Conservation (phyloP, 1,140 invertebrate genomes). For the Acromyrmex charruanus region DNA sequence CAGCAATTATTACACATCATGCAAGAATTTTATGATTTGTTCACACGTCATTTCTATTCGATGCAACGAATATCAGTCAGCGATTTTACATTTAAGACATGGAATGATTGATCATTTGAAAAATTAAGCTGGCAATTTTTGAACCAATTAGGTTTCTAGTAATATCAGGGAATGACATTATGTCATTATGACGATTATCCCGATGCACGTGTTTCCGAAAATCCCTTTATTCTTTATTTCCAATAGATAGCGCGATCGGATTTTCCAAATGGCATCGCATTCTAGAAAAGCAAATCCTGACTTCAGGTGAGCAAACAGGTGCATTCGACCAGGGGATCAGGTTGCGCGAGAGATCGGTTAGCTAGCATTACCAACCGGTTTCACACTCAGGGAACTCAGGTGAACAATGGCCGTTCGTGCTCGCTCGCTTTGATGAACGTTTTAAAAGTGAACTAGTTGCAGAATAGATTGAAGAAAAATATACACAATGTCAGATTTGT, state of each 20-base stretch:
- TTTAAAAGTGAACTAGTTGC: background rate
- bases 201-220: background rate
- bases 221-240: background rate
- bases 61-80: background rate
- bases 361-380: constrained; percentile 73
- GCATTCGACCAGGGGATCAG: constrained; percentile 80
- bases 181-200: background rate
- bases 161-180: constrained; percentile 43
- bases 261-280: constrained; percentile 11
- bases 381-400: constrained; percentile 40
- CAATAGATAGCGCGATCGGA: constrained; percentile 1
- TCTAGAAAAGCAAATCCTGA: constrained; percentile 73
- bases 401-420: constrained; percentile 17
- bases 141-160: constrained; percentile 65
- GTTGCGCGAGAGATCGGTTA: constrained; percentile 75
- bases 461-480: background rate
- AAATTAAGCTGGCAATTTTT: constrained; percentile 64
- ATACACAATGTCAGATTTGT: background rate
- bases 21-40: background rate
- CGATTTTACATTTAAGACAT: background rate
- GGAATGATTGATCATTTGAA: constrained; percentile 62
- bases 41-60: background rate
- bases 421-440: constrained; percentile 8
- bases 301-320: constrained; percentile 83
- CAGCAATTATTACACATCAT: background rate